Base-by-base conservation (phyloP, 2,888 invertebrate genomes). In the Petrolisthes manimaculis region DNA sequence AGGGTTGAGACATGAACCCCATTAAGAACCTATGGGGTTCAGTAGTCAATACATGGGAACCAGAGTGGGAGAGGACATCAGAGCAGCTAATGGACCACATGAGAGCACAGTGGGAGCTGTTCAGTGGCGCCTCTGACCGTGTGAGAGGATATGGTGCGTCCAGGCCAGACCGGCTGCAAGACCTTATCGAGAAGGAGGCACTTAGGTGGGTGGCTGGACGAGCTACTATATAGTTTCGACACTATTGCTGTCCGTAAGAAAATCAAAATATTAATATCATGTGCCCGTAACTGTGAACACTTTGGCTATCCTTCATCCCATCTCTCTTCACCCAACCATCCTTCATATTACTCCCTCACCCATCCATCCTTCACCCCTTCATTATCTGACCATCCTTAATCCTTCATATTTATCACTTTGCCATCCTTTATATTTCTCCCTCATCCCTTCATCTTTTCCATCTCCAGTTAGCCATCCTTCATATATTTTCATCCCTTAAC, bases 41-140 rank as follows among this genome's bases (percentile, higher is more conserved):
- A n/a, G n/a, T 78, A 9, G 78, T 53, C 6, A 78, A 37, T 53
- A 53, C 51, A 12, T 78, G 78, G 24, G 78, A 78, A 53, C 78
- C 78, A 53, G 51, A 78, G 78, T 37, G 8, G 37, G 78, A 78
- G 53, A 21, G 78, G 53, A 78, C 54, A 51, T 53, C 78, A 37
- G 37, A 37, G 37, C 37, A 37, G 37, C 37, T 37, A 37, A 37
- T 37, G 37, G 37, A 37, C 37, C 51, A 78, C 78, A 53, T 51
- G 8, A 24, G 14, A 37, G 12, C 8, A 3, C 51, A 18, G 51
- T 78, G 54, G 78, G 78, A 78, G 18, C 37, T 51, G 51, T 78
- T 78, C 78, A 24, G 51, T 3, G 53, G 53, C 78, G 3, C 51
- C 12, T n/a, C 78, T 3, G 51, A 78, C 9, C 1, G 51, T n/a